Base-by-base conservation (phyloP, 2,888 invertebrate species). In the Drosophila atroscutellata region DNA sequence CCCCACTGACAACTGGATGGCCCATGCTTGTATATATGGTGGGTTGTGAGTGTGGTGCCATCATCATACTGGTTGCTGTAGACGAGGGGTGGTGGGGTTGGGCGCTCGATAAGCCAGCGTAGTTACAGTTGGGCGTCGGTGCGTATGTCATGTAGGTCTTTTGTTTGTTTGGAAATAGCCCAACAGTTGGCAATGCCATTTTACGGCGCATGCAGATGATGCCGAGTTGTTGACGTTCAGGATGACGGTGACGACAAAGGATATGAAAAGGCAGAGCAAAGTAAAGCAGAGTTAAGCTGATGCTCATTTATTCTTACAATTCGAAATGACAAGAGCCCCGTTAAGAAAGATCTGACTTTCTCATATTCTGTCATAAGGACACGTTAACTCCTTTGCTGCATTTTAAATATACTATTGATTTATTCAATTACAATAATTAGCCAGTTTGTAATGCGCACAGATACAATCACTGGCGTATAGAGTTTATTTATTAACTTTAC, bases 71-170 rank as follows among this genome's bases (percentile, higher is more conserved):
- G 59, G 92, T 90, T 49, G 92, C 80, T 24, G 76, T 88, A 55
- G 92, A 81, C 51, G 80, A 81, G 15, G 80, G 68, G 45, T 84
- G 81, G n/a, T 86, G 86, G 72, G 91, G 85, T 60, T 72, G 86
- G 55, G 72, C 65, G 83, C 86, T 72, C 20, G 88, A 84, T 58
- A 92, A 74, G 68, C 90, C 90, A 57, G 90, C 91, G 74, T 92
- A 93, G 73, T 90, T 89, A 74, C 91, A 91, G 74, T 83, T 91
- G 60, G 91, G 91, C 64, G 92, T 91, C 58, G 92, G 93, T 64
- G 92, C 92, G 83, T 93, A 92, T 73, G 92, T 90, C 89, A 92
- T 91, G 71, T 92, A 92, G 58, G 91, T 91, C 92, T 86, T 75
- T 80, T 85, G 80, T 80, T 72, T 79, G 72, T 84, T 64, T 58